phyloP scores from a whole-genome alignment of 2,797 vertebrate genomes.

The Myiotriccus ornatus region DNA sequence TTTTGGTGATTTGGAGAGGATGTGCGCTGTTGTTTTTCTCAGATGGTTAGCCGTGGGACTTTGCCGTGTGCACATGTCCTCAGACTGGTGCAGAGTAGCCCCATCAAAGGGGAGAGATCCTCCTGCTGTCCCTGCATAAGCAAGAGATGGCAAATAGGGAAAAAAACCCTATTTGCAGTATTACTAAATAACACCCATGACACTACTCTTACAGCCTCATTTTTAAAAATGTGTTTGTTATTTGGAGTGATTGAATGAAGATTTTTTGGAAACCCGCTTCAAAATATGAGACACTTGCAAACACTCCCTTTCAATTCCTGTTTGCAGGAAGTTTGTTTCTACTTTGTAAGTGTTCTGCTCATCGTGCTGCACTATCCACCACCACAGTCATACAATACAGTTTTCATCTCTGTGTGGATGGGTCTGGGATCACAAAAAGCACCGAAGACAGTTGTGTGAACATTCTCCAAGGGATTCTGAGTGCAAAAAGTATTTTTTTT shows the following conservation, averaged over 20 bases:
- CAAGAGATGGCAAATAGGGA: background rate
- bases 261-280: background rate
- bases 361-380: background rate
- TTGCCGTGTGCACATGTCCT: background rate
- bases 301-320: background rate
- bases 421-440: background rate
- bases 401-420: background rate
- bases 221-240: background rate
- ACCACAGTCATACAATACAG: background rate
- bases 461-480: background rate
- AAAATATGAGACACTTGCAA: background rate
- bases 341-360: background rate
- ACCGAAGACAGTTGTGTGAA: background rate
- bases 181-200: background rate
- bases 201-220: background rate
- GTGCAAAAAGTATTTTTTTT: background rate
- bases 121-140: background rate
- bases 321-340: background rate
- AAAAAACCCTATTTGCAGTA: accelerated
- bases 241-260: background rate
- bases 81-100: background rate
- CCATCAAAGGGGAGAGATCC: background rate
- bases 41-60: background rate
- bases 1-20: background rate
- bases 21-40: background rate